Evolutionary conservation across 2,888 invertebrate genomes (phyloP), one percentile per base, ranked within the genome.

Genomic region (Theretra japonica): DNA sequence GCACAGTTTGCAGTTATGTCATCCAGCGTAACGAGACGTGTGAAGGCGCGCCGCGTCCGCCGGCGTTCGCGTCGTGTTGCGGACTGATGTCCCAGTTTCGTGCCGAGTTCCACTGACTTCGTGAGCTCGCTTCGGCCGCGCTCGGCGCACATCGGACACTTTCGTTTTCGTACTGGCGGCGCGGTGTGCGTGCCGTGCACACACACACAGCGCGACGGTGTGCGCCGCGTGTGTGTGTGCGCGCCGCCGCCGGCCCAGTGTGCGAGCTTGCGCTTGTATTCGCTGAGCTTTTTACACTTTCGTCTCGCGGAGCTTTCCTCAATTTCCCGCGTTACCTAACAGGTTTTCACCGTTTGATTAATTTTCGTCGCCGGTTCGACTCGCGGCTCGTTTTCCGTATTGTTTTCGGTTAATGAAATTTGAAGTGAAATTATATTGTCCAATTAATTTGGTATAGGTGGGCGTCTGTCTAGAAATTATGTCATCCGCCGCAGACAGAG

Each of bases 11-110:
- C 90, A 89, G 91, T 93, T 93, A 92, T 93, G 93, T 93, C 93
- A 93, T 88, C 88, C 83, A 87, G 89, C 92, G 92, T 89, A 89
- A 90, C 86, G 84, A 86, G 83, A 82, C 75, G 83, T 83, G 87
- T 83, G 73, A 80, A 78, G 83, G 89, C 85, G 85, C 84, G 87
- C 86, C 88, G 85, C 92, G 93, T 93, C 94, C 92, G 89, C 85
- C 89, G 86, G 87, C 90, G 87, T 83, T 91, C 92, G 94, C 94
- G 90, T 92, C 91, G 90, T 88, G 87, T 89, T 91, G 92, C 95
- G 91, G 93, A 95, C 95, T 95, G 95, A 95, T 95, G 95, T 95
- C 95, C 95, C 95, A 96, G 95, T 95, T 95, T 95, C 93, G 89
- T 84, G 92, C 88, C 90, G 93, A 94, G 94, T 94, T 94, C 93